Base-by-base conservation (phyloP, 2,888 invertebrate genomes). In the Xestoiulus laeticollis region DNA sequence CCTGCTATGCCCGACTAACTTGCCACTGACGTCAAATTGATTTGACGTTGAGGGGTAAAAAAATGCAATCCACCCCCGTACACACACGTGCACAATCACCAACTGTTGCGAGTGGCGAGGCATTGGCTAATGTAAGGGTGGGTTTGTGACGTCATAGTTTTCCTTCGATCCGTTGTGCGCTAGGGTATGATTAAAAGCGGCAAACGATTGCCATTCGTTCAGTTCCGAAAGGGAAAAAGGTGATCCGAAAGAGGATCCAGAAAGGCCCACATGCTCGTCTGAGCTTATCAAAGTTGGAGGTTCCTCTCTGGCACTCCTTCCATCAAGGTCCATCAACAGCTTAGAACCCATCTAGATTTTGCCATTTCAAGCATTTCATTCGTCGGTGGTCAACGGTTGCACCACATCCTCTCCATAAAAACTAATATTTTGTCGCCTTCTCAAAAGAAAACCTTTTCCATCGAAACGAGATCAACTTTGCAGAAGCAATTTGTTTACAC, bases 81-180 rank as follows among this genome's bases (percentile, higher is more conserved):
- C 22, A 12, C 68, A 26, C 68, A 68, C 68, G 68, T 68, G 68
- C 10, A 68, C 68, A 68, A 26, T 68, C 68, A 8, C 26, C 68
- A 68, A 68, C 68, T 68, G 68, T 68, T 68, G 68, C 59, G 59
- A 59, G 59, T 59, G 19, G 59, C 59, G n/a, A n/a, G 59, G 59
- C 68, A 68, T 68, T 68, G 68, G 68, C 68, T 26, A 10, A 68
- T 22, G 68, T 68, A 22, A 12, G 10, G 12, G 68, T 68, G 68
- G 68, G 68, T 26, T 26, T 5, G 68, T 68, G 68, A 68, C 68
- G 68, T 68, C 68, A 68, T 26, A 68, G 8, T 68, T 68, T 68
- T 22, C 12, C 68, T 68, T 68, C 68, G 68, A 68, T 68, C 68
- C 68, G 68, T 26, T 68, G 10, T 26, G 26, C 68, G 26, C 68